A percentile compares a stretch with the other conserved stretches of the same genome.
Conservation (phyloP, 2,888 invertebrate genomes). For the Capitulum mitella region DNA sequence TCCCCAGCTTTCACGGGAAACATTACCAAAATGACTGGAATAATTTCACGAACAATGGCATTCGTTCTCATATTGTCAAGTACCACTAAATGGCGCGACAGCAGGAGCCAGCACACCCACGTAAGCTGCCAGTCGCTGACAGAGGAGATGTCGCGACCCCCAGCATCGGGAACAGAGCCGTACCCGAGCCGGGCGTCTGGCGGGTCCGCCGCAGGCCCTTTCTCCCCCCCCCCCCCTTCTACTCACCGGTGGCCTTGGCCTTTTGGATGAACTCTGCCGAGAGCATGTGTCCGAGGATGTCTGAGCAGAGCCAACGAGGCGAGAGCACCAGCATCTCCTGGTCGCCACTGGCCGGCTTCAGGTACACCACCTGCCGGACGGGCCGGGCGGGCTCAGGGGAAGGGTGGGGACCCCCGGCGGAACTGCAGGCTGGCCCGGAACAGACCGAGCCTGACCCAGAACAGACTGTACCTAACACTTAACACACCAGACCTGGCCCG, state of each 20-base stretch:
- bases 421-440: neutral
- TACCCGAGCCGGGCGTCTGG: too few relatives aligned
- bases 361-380: conserved; percentile 43
- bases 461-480: neutral
- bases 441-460: neutral
- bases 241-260: conserved; percentile 43
- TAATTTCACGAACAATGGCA: too few relatives aligned
- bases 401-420: neutral
- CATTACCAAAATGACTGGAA: too few relatives aligned
- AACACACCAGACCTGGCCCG: neutral
- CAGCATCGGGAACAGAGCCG: too few relatives aligned
- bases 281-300: conserved; percentile 48
- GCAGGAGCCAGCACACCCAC: too few relatives aligned
- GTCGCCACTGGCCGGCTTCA: conserved; percentile 44
- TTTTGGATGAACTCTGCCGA: conserved; percentile 38
- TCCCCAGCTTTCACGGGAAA: too few relatives aligned
- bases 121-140: too few relatives aligned
- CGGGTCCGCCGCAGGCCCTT: too few relatives aligned
- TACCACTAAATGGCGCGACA: too few relatives aligned
- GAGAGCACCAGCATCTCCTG: conserved; percentile 50
- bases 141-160: too few relatives aligned
- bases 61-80: too few relatives aligned
- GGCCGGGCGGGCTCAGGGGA: neutral
- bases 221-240: too few relatives aligned
- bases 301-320: conserved; percentile 50